Evolutionary conservation across 2,113 vertebrate genomes (phyloP), one percentile per base, ranked within the genome.

Genomic region (Ifrita kowaldi): DNA sequence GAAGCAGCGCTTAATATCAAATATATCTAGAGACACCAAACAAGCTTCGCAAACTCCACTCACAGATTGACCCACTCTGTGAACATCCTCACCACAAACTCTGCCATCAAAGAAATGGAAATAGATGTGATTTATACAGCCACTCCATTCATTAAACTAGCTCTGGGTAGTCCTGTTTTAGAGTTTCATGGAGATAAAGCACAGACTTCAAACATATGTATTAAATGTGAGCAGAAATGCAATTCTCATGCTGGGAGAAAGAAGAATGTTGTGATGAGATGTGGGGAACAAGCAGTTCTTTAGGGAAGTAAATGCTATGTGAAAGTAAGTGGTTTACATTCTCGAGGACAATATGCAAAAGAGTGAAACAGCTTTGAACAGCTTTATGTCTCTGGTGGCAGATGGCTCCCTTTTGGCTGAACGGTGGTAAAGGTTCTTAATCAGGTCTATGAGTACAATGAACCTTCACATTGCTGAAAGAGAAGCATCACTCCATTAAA

Each of bases 401-500:
- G 88, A 97, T 93, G 90, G 88, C 6, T 95, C 60, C 84, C 89
- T 92, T 92, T 86, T 47, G 76, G 85, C 68, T 88, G 59, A 89
- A 42, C 23, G n/a, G 78, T 63, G 82, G 64, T 77, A 57, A 81
- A 83, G 78, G 52, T 60, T 84, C 77, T 82, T 84, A 94, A 95
- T 85, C 91, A 88, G 86, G 62, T 65, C 91, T 95, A 41, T 37
- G 79, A 93, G 30, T 68, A 84, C 42, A 84, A 80, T 30, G 37
- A 92, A 85, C 87, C 50, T 90, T 97, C 87, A 84, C 68, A 13
- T n/a, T 46, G 62, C 68, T 95, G 68, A 89, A 95, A 88, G 67
- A 95, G 82, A 95, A 94, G 84, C 78, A 94, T 91, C 86, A 91
- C 77, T 95, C 68, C 85, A 94, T 84, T 95, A 80, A 81, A 89